These are phyloP conservation scores for Actinopyga echinites DNA, from an alignment of 53 echinoderm and acorn worm genomes.

Conservation along the genomic window DNA sequence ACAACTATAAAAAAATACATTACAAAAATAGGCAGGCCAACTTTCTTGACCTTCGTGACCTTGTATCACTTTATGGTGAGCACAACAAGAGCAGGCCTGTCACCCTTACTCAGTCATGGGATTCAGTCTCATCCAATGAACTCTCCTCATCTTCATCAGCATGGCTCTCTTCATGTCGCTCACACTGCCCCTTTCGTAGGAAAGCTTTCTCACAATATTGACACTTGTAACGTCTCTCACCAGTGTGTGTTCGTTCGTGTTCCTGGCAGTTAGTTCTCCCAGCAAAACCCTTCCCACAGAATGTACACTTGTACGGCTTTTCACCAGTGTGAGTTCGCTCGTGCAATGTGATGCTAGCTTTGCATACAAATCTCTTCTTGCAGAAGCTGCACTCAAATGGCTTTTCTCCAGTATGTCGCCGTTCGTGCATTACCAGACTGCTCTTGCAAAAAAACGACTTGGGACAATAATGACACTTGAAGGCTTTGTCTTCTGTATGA, in stretches of 20 bases:
- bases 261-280: neutral
- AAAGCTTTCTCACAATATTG: conserved; percentile 20
- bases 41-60: no score
- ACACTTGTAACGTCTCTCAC: conserved; percentile 16
- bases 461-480: neutral
- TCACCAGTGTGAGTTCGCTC: conserved; percentile 38
- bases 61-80: no score
- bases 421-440: neutral
- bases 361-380: neutral
- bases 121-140: no score
- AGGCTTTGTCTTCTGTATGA: neutral
- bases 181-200: neutral
- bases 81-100: no score
- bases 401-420: conserved; percentile 15
- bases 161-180: neutral
- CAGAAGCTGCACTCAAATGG: conserved; percentile 9
- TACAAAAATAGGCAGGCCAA: no score
- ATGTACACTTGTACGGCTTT: conserved; percentile 8
- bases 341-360: neutral
- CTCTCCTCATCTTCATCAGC: neutral
- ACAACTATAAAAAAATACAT: no score
- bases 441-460: neutral
- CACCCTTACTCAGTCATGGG: no score
- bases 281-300: conserved; percentile 16
- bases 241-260: conserved; percentile 39